Base-by-base conservation (phyloP, 2,113 vertebrate genomes). In the Xiphorhynchus elegans region DNA sequence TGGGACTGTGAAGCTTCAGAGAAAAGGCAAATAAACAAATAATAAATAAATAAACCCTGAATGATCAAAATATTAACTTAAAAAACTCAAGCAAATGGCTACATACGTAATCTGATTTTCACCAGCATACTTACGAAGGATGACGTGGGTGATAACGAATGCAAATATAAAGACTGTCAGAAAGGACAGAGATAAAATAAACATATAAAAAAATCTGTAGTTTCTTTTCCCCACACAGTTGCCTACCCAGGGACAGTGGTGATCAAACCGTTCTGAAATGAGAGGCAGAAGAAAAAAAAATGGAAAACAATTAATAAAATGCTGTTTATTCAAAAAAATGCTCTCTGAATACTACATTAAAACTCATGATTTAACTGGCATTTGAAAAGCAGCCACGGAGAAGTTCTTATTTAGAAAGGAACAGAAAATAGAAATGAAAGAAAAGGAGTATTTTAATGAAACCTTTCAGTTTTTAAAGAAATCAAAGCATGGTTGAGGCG, bases 171-270 rank as follows among this genome's bases (percentile, higher is more conserved):
- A 99, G 98, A 99, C 98, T 96, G 99, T 99, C 98, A 99, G 99
- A 98, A 99, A 99, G 97, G 99, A 99, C 97, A 99, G 99, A 78
- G 99, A 99, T 98, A 99, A 99, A 98, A 99, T 99, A 98, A 99
- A 99, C 99, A 99, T 99, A 98, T 99, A 99, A 99, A 99, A 99
- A 99, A 99, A 99, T 97, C 99, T 99, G 99, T 99, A 99, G 99
- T 99, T 99, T 98, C 99, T 99, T 98, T 99, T 99, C 97, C 99
- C 99, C 97, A 99, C 99, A 97, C 99, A 99, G 99, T 99, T 99
- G 97, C 99, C 99, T 98, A 99, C 99, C 99, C 99, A 99, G 96
- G 99, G 99, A 98, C 99, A 99, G 98, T 99, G 99, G 98, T 99
- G 99, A 98, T 99, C 99, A 97, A 99, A 99, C 87, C 99, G 99